Evolutionary conservation across 2,888 invertebrate species (phyloP).

Genomic region (Metallyticus violacea): DNA sequence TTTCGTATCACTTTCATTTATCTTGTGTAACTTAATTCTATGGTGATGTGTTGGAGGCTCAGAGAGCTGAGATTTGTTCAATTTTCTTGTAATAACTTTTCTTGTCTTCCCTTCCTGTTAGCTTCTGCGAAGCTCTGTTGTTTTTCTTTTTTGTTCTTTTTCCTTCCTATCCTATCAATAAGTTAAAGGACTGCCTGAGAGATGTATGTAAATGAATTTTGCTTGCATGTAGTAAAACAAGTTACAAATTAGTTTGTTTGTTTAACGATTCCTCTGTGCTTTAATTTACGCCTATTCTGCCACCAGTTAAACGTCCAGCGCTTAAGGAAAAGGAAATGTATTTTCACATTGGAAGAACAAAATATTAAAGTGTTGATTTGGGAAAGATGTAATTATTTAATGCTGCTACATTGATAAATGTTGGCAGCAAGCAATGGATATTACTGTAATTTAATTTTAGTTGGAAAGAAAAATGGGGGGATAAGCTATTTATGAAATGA

Average conservation of each 20-base stretch:
- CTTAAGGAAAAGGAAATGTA: conserved; percentile 5
- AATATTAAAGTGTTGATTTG: not conserved
- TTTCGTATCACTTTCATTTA: not conserved
- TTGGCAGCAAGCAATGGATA: not conserved
- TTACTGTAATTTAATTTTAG: conserved; percentile 9
- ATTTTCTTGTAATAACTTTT: not conserved
- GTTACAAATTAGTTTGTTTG: not conserved
- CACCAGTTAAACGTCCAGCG: conserved; percentile 12
- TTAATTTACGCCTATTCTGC: conserved; percentile 6
- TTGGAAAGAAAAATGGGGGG: not conserved
- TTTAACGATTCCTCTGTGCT: not conserved
- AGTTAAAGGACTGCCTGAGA: not conserved
- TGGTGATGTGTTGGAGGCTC: not conserved
- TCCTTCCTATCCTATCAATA: not conserved
- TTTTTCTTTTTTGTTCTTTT: not conserved
- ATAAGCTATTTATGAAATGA: conserved; percentile 20
- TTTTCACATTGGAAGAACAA: conserved; percentile 6
- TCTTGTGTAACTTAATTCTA: not conserved
- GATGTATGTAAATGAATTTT: not conserved
- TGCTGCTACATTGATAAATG: not conserved
- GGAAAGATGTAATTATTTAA: not conserved
- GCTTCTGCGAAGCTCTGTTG: not conserved
- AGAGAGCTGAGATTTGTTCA: not conserved
- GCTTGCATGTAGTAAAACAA: not conserved
- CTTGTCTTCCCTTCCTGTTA: not conserved